Evolutionary conservation across 1,140 invertebrate species (phyloP).

Genomic region (Branchinecta lynchi): DNA sequence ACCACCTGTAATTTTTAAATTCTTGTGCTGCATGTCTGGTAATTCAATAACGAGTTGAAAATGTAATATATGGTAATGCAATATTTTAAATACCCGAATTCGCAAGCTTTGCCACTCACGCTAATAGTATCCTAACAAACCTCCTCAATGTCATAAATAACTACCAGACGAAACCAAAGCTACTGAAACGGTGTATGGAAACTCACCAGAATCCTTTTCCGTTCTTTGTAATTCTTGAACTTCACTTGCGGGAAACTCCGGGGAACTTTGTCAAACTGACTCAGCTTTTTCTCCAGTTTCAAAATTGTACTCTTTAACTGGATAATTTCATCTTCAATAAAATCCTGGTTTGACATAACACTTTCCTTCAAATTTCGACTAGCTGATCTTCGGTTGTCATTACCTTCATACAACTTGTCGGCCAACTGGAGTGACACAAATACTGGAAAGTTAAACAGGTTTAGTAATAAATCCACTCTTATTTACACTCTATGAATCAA

Average conservation of each 20-base stretch:
- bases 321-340: not conserved
- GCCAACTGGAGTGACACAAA: too few relatives aligned
- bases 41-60: too few relatives aligned
- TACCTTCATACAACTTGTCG: too few relatives aligned
- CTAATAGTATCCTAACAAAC: not conserved
- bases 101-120: too few relatives aligned
- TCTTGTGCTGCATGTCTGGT: too few relatives aligned
- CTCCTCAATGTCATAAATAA: slow-evolving; percentile 2
- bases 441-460: too few relatives aligned
- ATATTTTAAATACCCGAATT: too few relatives aligned
- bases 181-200: not conserved
- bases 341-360: not conserved
- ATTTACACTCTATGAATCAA: too few relatives aligned
- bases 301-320: not conserved
- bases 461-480: too few relatives aligned
- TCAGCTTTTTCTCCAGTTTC: not conserved
- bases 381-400: too few relatives aligned
- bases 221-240: slow-evolving; percentile 72
- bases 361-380: not conserved
- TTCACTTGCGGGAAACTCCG: slow-evolving; percentile 79
- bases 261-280: slow-evolving; percentile 33
- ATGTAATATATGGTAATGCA: too few relatives aligned
- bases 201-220: slow-evolving; percentile 72
- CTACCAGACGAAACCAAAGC: slow-evolving; percentile 17
- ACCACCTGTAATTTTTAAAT: too few relatives aligned